These are phyloP conservation scores for Caenorhabditis latens DNA, from an alignment of 1,140 invertebrate species.

Conservation along the genomic window DNA sequence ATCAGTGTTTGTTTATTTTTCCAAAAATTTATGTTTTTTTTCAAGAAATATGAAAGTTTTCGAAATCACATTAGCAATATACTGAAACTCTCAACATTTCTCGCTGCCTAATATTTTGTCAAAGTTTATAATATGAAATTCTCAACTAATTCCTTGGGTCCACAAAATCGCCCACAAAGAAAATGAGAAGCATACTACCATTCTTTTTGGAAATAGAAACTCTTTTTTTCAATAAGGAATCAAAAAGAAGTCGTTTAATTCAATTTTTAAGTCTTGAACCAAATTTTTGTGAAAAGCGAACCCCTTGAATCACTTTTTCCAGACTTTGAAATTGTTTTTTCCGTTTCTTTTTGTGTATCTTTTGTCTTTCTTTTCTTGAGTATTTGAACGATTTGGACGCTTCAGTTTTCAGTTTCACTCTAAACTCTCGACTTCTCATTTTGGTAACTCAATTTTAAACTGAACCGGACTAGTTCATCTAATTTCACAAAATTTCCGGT, in stretches of 20 bases:
- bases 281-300: background rate
- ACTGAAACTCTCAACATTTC: background rate
- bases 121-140: background rate
- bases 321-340: conserved; percentile 46
- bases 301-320: background rate
- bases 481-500: conserved; percentile 2
- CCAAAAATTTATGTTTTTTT: background rate
- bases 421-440: conserved; percentile 6
- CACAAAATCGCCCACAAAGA: background rate
- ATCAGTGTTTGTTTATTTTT: conserved; percentile 14
- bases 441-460: background rate
- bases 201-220: too few species aligned
- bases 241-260: too few species aligned
- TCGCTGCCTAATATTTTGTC: background rate
- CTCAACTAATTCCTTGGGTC: background rate
- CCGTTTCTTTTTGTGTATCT: conserved; percentile 15
- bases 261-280: too few species aligned
- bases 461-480: background rate
- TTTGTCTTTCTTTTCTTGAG: background rate
- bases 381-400: conserved; percentile 25
- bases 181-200: background rate
- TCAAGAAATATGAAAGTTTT: too few species aligned
- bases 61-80: too few species aligned
- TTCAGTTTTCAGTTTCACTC: background rate
- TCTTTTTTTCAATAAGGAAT: too few species aligned